A percentile compares a stretch with the other conserved stretches of the same genome.
These are phyloP conservation scores for Dryomyza anilis DNA, from an alignment of 2,888 invertebrate species.

Conservation along the genomic window DNA sequence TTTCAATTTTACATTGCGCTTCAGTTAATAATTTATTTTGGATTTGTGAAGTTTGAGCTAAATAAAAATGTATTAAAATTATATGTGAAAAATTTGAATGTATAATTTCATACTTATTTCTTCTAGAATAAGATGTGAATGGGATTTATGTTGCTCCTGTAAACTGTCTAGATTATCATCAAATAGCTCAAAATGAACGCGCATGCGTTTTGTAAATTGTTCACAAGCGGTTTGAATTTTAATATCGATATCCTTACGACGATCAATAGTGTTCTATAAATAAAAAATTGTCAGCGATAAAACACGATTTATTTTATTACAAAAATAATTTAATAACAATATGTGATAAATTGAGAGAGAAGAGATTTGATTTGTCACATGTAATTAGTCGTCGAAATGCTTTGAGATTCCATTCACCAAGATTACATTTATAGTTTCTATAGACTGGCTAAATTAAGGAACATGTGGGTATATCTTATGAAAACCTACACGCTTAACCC, in stretches of 20 bases:
- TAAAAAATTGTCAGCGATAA: no score
- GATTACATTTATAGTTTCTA: no score
- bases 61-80: not conserved
- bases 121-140: slow-evolving; percentile 45
- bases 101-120: slow-evolving; percentile 46
- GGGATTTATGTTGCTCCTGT: slow-evolving; percentile 46
- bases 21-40: slow-evolving; percentile 45
- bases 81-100: not conserved
- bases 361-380: no score
- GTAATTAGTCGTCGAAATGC: no score
- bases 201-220: slow-evolving; percentile 53
- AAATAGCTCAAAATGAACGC: slow-evolving; percentile 49
- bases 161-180: slow-evolving; percentile 46
- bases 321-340: no score
- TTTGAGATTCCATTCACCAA: no score
- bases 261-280: slow-evolving; percentile 54
- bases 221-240: slow-evolving; percentile 54
- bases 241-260: slow-evolving; percentile 54
- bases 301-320: no score
- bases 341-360: no score
- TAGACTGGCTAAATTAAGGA: no score
- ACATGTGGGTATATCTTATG: no score
- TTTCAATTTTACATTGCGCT: slow-evolving; percentile 45
- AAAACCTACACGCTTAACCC: no score
- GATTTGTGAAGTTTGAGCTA: slow-evolving; percentile 44